Evolutionary conservation across 2,113 vertebrate species (phyloP).

Genomic region (Passer montanus): DNA sequence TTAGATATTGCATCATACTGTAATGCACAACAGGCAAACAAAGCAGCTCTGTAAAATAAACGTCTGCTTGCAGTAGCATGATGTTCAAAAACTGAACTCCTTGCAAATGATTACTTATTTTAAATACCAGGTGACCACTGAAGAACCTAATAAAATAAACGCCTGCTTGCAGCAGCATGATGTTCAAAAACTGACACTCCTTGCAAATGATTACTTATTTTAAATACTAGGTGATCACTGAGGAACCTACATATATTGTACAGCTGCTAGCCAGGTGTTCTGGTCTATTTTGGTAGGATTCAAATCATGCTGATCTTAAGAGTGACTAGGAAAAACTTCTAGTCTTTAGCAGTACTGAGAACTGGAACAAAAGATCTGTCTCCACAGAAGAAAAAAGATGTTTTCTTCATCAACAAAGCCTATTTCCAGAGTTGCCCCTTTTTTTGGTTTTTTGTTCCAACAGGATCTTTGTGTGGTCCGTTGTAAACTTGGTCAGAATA

Average conservation of each 20-base stretch:
- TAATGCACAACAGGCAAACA: not conserved
- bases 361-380: not conserved
- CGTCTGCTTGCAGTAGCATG: not conserved
- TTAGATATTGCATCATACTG: not conserved
- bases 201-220: not conserved
- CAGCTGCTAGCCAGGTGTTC: not conserved
- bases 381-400: not conserved
- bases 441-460: not conserved
- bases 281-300: not conserved
- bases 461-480: not conserved
- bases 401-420: not conserved
- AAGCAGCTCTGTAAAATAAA: not conserved
- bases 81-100: not conserved
- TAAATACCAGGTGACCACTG: not conserved
- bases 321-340: not conserved
- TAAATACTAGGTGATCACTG: not conserved
- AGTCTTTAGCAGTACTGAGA: not conserved
- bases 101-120: not conserved
- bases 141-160: no score
- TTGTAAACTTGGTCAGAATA: not conserved
- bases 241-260: not conserved
- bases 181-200: not conserved
- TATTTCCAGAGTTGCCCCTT: not conserved
- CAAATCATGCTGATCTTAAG: not conserved
- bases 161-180: not conserved